Percentiles rank a stretch among this genome's conserved stretches.
Evolutionary conservation across 2,113 vertebrate genomes (phyloP).

Genomic region (Spea bombifrons): DNA sequence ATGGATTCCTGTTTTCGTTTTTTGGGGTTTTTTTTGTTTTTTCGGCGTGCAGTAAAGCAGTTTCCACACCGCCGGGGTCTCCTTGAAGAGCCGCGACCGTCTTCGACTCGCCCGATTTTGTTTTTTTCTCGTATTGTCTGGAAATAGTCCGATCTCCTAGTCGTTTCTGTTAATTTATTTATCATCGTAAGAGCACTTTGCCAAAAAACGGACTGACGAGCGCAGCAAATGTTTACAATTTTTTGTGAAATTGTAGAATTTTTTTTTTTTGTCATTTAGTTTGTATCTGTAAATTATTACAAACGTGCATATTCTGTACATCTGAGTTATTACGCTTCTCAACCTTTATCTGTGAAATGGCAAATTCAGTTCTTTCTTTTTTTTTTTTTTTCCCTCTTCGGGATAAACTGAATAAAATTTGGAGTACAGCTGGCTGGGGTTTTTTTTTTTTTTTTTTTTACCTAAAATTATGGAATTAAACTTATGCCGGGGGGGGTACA

Average conservation of each 20-base stretch:
- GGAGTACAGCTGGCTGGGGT: slow-evolving; percentile 64
- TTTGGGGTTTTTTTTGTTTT: too few species aligned
- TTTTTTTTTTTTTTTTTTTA: too few species aligned
- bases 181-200: slow-evolving; percentile 79
- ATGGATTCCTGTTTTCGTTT: not conserved
- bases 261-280: slow-evolving; percentile 62
- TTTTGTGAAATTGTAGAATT: slow-evolving; percentile 71
- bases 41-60: not conserved
- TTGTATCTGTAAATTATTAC: slow-evolving; percentile 79
- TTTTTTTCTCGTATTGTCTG: slow-evolving; percentile 72
- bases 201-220: slow-evolving; percentile 76
- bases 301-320: slow-evolving; percentile 69
- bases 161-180: slow-evolving; percentile 81
- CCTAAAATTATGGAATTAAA: too few species aligned
- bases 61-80: slow-evolving; percentile 52
- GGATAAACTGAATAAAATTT: slow-evolving; percentile 69
- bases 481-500: too few species aligned
- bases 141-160: slow-evolving; percentile 68
- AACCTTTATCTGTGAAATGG: slow-evolving; percentile 72
- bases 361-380: slow-evolving; percentile 67
- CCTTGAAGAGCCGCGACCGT: slow-evolving; percentile 64
- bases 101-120: slow-evolving; percentile 69
- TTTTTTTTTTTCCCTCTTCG: slow-evolving; percentile 51
- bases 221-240: slow-evolving; percentile 81
- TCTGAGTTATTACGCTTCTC: slow-evolving; percentile 72